Conservation (phyloP, 2,888 invertebrate genomes). For the Drosophila sordidapex region DNA sequence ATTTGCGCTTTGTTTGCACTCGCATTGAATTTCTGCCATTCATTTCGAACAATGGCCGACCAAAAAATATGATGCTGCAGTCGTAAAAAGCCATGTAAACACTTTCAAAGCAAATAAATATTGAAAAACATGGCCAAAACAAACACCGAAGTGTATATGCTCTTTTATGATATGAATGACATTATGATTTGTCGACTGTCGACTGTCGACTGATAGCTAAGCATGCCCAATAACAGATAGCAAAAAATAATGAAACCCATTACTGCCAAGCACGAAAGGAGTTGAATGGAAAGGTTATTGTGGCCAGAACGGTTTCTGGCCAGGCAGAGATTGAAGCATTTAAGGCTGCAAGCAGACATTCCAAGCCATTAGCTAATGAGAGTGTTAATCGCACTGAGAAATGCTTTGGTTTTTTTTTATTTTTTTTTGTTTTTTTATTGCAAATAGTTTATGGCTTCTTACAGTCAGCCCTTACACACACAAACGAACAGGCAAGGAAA, state of each 20-base stretch:
- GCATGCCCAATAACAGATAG: conserved; percentile 28
- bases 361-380: conserved; percentile 75
- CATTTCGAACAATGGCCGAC: conserved; percentile 33
- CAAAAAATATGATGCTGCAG: conserved; percentile 25
- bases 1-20: conserved; percentile 37
- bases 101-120: conserved; percentile 55
- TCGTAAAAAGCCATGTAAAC: conserved; percentile 52
- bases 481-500: conserved; percentile 15
- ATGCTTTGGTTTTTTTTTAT: conserved; percentile 41
- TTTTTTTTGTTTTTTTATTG: conserved; percentile 43
- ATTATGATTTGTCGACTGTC: background rate
- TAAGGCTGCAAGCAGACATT: conserved; percentile 33
- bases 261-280: conserved; percentile 21
- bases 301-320: conserved; percentile 22
- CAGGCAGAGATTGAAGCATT: conserved; percentile 26
- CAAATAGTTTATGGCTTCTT: conserved; percentile 30
- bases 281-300: conserved; percentile 56
- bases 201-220: background rate
- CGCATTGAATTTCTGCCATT: conserved; percentile 27
- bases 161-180: background rate
- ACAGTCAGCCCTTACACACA: background rate
- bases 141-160: conserved; percentile 29
- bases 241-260: conserved; percentile 41
- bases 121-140: conserved; percentile 18
- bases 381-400: conserved; percentile 22